Evolutionary conservation across 2,797 vertebrate genomes (phyloP).

Genomic region (Platalea minor): DNA sequence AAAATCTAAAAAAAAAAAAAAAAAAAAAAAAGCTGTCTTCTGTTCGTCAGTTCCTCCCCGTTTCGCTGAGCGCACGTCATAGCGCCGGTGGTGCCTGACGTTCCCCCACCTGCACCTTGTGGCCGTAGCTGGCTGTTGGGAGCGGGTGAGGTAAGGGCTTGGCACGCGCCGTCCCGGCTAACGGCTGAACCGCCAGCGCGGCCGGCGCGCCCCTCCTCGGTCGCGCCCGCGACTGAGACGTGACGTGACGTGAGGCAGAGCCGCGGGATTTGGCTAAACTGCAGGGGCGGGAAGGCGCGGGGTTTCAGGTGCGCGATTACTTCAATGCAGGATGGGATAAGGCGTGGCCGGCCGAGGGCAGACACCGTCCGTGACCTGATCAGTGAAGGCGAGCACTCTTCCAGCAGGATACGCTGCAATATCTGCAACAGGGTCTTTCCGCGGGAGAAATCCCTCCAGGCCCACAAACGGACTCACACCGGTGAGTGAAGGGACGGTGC

Average conservation of each 20-base stretch:
- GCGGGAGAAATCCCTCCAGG: slow-evolving; percentile 94
- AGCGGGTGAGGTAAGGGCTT: no score
- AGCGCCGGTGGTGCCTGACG: neutral
- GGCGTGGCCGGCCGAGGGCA: slow-evolving; percentile 91
- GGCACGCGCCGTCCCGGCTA: rapidly evolving
- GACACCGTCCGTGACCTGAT: slow-evolving; percentile 95
- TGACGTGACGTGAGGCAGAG: rapidly evolving
- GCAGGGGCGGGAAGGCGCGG: rapidly evolving
- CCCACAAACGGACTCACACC: slow-evolving; percentile 97
- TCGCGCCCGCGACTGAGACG: rapidly evolving
- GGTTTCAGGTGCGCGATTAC: rapidly evolving
- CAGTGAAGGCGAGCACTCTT: slow-evolving; percentile 92
- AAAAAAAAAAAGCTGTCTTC: no score
- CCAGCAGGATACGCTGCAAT: slow-evolving; percentile 94
- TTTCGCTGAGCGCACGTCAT: rapidly evolving
- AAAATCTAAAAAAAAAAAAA: neutral
- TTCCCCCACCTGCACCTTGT: rapidly evolving
- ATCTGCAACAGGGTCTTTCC: slow-evolving; percentile 97
- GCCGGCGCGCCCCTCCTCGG: rapidly evolving
- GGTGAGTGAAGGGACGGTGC: slow-evolving; percentile 73
- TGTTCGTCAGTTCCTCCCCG: rapidly evolving
- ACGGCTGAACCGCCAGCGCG: rapidly evolving
- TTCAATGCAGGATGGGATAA: slow-evolving; percentile 84
- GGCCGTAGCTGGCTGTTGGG: neutral
- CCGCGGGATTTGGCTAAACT: rapidly evolving